Percentiles rank a stretch among this genome's conserved stretches.
phyloP scores from a whole-genome alignment of 2,113 vertebrate genomes.

The Protobothrops mucrosquamatus region DNA sequence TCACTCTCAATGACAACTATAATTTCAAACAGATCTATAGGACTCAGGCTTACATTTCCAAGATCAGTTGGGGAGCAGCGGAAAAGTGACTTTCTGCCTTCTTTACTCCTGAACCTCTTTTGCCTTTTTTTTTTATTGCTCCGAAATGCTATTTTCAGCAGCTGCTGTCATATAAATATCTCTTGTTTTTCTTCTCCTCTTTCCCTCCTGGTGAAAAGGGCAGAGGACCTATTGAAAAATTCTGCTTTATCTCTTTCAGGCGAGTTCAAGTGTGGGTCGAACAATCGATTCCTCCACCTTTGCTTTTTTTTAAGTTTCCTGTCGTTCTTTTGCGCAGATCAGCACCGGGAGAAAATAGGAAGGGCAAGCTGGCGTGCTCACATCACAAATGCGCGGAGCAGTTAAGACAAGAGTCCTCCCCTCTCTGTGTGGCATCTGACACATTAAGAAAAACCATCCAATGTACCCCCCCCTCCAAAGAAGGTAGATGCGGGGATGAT shows the following conservation, averaged over 20 bases:
- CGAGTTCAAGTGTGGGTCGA: slow-evolving; percentile 96
- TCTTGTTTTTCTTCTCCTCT: slow-evolving; percentile 83
- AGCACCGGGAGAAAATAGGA: slow-evolving; percentile 81
- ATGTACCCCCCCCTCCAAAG: not conserved
- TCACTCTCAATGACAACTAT: slow-evolving; percentile 98
- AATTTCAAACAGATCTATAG: slow-evolving; percentile 99
- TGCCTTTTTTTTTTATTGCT: slow-evolving; percentile 76
- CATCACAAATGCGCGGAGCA: slow-evolving; percentile 37
- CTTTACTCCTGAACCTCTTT: slow-evolving; percentile 76
- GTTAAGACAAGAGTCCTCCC: not conserved
- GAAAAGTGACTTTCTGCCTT: slow-evolving; percentile 71
- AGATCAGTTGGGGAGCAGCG: slow-evolving; percentile 71
- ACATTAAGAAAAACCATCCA: not conserved
- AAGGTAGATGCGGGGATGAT: not conserved
- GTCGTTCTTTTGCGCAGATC: slow-evolving; percentile 91
- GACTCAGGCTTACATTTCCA: slow-evolving; percentile 74
- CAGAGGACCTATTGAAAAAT: slow-evolving; percentile 86
- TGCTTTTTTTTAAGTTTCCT: slow-evolving; percentile 90
- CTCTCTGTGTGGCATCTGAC: not conserved
- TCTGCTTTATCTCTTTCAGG: slow-evolving; percentile 87
- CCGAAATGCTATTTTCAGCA: slow-evolving; percentile 84
- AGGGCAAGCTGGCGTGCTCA: slow-evolving; percentile 82
- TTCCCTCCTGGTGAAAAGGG: slow-evolving; percentile 85
- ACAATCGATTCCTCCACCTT: slow-evolving; percentile 89
- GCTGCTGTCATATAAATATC: slow-evolving; percentile 86